phyloP scores from a whole-genome alignment of 2,888 invertebrate species.

The Melangyna quadrimaculata region DNA sequence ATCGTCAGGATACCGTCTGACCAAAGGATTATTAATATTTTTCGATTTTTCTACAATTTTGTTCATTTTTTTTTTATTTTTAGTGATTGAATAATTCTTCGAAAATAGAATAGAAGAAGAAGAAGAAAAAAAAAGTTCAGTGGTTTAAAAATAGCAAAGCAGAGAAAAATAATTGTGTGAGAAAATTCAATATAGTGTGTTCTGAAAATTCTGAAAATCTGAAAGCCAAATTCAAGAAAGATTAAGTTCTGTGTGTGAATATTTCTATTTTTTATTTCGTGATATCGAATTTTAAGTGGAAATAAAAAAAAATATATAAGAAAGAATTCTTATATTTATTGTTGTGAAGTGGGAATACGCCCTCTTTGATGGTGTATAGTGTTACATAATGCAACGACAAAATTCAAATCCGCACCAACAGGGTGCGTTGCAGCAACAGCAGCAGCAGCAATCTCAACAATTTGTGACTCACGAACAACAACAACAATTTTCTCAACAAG shows the following conservation, averaged over 20 bases:
- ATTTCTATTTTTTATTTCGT: conserved; percentile 41
- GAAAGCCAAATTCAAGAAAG: conserved; percentile 43
- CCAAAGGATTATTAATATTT: conserved; percentile 51
- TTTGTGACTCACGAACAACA: conserved; percentile 76
- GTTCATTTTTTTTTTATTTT: conserved; percentile 70
- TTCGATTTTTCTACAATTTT: conserved; percentile 56
- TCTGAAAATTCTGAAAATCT: conserved; percentile 2
- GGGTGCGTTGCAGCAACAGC: conserved; percentile 80
- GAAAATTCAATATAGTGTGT: conserved; percentile 57
- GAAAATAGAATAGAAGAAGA: conserved; percentile 46
- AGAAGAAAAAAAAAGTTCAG: conserved; percentile 37
- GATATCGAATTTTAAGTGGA: conserved; percentile 67
- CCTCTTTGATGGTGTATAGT: conserved; percentile 78
- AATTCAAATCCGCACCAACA: conserved; percentile 82
- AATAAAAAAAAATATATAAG: conserved; percentile 2
- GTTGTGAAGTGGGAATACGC: conserved; percentile 52
- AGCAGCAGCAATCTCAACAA: conserved; percentile 82
- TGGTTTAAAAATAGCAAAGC: conserved; percentile 71
- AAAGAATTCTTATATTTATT: conserved; percentile 15
- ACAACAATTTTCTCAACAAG: conserved; percentile 82
- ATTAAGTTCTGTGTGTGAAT: conserved; percentile 51
- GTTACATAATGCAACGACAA: conserved; percentile 89
- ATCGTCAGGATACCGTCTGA: conserved; percentile 31
- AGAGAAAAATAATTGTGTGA: conserved; percentile 71
- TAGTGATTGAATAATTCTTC: conserved; percentile 76